Evolutionary conservation across 2,888 invertebrate species (phyloP).

Genomic region (Micropterix aruncella): DNA sequence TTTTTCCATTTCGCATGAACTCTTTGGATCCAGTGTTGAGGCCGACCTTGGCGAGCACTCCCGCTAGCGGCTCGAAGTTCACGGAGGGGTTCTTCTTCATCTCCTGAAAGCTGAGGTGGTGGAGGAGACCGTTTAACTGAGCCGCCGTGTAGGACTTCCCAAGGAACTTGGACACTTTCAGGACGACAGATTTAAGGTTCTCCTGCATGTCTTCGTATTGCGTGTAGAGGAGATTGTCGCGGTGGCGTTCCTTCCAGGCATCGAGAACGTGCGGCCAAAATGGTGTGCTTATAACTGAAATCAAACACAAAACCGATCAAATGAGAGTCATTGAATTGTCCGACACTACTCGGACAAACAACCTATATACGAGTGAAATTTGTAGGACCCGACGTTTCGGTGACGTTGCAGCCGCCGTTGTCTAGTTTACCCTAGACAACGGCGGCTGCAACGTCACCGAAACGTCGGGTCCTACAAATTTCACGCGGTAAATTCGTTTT

Average conservation of each 20-base stretch:
- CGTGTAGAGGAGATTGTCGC: slow-evolving; percentile 18
- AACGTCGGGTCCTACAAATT: too few species aligned
- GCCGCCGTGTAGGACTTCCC: slow-evolving; percentile 17
- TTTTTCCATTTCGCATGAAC: slow-evolving; percentile 32
- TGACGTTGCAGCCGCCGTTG: too few species aligned
- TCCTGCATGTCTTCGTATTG: slow-evolving; percentile 19
- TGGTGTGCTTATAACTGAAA: slow-evolving; percentile 19
- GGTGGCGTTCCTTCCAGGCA: slow-evolving; percentile 17
- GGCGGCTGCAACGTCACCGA: too few species aligned
- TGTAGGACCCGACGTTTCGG: too few species aligned
- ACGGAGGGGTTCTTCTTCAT: slow-evolving; percentile 36
- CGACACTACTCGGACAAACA: too few species aligned
- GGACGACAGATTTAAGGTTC: slow-evolving; percentile 16
- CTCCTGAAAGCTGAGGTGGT: slow-evolving; percentile 28
- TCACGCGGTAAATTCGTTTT: too few species aligned
- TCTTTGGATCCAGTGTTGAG: slow-evolving; percentile 16
- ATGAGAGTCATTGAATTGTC: too few species aligned
- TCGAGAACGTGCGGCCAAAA: slow-evolving; percentile 19
- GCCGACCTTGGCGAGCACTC: slow-evolving; percentile 19
- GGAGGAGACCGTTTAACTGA: slow-evolving; percentile 19
- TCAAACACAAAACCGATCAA: neutral
- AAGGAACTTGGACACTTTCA: slow-evolving; percentile 22
- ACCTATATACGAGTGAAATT: too few species aligned
- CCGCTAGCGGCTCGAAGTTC: slow-evolving; percentile 27
- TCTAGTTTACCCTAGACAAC: too few species aligned